These are phyloP conservation scores for Agrotis segetum DNA, from an alignment of 2,888 invertebrate species.

Conservation along the genomic window DNA sequence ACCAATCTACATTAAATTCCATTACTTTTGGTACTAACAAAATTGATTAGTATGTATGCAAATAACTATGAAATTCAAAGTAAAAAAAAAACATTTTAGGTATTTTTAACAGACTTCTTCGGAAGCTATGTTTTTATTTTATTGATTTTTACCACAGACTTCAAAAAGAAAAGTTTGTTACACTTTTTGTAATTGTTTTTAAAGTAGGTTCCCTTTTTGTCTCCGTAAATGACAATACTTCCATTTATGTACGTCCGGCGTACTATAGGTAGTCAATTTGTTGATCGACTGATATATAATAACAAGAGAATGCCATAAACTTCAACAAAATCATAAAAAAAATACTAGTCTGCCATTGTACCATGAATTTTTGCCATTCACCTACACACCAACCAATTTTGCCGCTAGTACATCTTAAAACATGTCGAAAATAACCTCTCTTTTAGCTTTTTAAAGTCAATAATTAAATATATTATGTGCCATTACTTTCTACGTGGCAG, in stretches of 20 bases:
- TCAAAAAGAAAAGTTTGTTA: too few relatives aligned
- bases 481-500: slow-evolving; percentile 62
- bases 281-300: background rate
- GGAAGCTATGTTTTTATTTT: too few relatives aligned
- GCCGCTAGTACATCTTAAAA: slow-evolving; percentile 59
- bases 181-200: too few relatives aligned
- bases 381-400: slow-evolving; percentile 12
- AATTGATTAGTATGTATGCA: slow-evolving; percentile 19
- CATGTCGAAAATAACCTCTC: slow-evolving; percentile 73
- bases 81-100: too few relatives aligned
- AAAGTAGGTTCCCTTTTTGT: background rate
- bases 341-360: too few relatives aligned
- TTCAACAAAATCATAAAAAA: too few relatives aligned
- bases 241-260: background rate
- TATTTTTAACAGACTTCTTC: too few relatives aligned
- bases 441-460: slow-evolving; percentile 58
- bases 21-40: slow-evolving; percentile 39
- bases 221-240: background rate
- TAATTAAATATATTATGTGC: slow-evolving; percentile 62
- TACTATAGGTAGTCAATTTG: background rate
- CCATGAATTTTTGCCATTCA: background rate
- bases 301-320: background rate
- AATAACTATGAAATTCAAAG: background rate
- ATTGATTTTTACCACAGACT: too few relatives aligned
- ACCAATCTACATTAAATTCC: slow-evolving; percentile 34